These are phyloP conservation scores for Onychomys leucogaster DNA, from an alignment of 2,797 vertebrate species.

Conservation along the genomic window DNA sequence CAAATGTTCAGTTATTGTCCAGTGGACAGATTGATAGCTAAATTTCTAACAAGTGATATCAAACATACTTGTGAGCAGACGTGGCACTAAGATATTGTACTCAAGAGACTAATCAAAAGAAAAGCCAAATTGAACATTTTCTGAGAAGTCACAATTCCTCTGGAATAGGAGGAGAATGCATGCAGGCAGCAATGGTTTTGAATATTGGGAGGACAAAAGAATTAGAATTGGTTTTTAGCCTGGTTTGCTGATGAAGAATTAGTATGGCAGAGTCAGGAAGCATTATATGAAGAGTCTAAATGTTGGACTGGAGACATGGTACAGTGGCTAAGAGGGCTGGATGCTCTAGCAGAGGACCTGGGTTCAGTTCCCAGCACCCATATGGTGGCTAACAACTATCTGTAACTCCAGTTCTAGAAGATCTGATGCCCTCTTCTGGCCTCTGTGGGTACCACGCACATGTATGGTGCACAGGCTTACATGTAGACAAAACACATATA, in stretches of 20 bases:
- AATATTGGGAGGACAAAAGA: neutral
- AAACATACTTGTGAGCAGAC: neutral
- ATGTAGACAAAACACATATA: neutral
- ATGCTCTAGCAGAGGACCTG: neutral
- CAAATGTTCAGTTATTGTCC: neutral
- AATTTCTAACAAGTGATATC: neutral
- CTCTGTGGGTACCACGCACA: neutral
- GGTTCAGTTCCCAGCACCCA: no score
- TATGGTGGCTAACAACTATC: neutral
- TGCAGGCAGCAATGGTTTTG: neutral
- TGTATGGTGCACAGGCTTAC: neutral
- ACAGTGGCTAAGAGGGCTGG: neutral
- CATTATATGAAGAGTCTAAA: neutral
- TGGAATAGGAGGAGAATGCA: neutral
- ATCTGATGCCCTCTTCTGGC: neutral
- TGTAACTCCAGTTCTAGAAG: neutral
- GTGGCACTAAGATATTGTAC: neutral
- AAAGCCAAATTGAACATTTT: neutral
- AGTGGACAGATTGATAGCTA: neutral
- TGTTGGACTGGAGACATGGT: neutral
- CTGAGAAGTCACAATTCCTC: neutral
- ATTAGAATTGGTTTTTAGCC: neutral
- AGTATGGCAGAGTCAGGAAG: neutral
- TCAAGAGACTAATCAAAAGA: slow-evolving; percentile 40
- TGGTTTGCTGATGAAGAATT: neutral